These are phyloP conservation scores for Enteromius thamalakanensis DNA, from an alignment of 2,797 vertebrate species.

Conservation along the genomic window DNA sequence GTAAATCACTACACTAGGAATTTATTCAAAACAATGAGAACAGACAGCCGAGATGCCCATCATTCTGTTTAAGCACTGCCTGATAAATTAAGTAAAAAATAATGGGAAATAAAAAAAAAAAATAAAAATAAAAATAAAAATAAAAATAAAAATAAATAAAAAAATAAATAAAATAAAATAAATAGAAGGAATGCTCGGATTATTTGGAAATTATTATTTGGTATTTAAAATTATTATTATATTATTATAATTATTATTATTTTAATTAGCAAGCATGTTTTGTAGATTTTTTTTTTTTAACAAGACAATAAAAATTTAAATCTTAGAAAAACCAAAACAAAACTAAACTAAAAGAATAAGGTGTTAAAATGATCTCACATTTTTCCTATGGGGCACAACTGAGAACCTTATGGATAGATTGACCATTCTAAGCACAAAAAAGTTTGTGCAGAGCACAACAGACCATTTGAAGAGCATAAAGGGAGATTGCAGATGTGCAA, in stretches of 20 bases:
- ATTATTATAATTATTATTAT: no score
- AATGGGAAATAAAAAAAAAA: no score
- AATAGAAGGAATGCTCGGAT: no score
- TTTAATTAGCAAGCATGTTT: not conserved
- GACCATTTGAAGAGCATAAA: not conserved
- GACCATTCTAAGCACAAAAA: not conserved
- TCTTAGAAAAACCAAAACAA: not conserved
- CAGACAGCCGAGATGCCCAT: not conserved
- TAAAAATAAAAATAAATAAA: no score
- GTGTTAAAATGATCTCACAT: not conserved
- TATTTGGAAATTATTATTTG: not conserved
- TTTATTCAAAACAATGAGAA: not conserved
- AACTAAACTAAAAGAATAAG: not conserved
- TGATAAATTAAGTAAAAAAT: not conserved
- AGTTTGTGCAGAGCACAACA: constrained; percentile 1
- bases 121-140: no score
- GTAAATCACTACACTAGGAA: not conserved
- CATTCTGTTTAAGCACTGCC: not conserved
- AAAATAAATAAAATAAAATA: no score
- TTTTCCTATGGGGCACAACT: not conserved
- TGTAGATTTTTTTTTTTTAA: not conserved
- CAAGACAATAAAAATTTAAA: no score
- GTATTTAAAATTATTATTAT: not conserved
- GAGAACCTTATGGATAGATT: not conserved
- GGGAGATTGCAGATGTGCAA: not conserved